Evolutionary conservation across 2,888 invertebrate genomes (phyloP), one percentile per base, ranked within the genome.

Genomic region (Tachina fera): DNA sequence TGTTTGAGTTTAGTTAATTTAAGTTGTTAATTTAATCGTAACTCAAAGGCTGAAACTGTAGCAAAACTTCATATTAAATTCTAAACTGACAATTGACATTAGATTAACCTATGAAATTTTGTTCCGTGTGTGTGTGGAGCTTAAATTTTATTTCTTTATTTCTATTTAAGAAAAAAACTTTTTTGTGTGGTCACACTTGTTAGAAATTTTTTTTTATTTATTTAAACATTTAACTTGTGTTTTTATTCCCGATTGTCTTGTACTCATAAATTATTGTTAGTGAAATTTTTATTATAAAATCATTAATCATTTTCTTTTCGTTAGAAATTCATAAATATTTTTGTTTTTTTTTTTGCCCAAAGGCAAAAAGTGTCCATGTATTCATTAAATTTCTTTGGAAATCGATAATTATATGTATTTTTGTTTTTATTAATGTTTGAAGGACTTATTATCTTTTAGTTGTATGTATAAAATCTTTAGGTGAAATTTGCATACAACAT

Each of bases 161-260:
- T 31, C 31, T 31, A 31, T 4, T 31, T 16, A 9, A 14, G 1
- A 4, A 22, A 19, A 10, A 11, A 47, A 75, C 58, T 68, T 72
- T 61, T 72, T n/a, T 72, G 51, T 60, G 53, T 53, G 74, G 67
- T 74, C 56, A 67, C 65, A 67, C 72, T 72, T 72, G 68, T 68
- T 13, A 41, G 58, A 74, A 74, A 60, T 31, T n/a, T 76, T 80
- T 76, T 19, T 76, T 77, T 77, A 76, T 83, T 63, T 63, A 41
- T 67, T 76, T 76, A 39, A 79, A 31, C 53, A 72, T 72, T 70
- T 45, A 61, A 67, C 41, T 58, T 51, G 51, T 45, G 14, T 60
- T 71, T 58, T 63, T 9, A 13, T n/a, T 51, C 19, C 11, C 13
- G 19, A 45, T 8, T 75, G 19, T 45, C 63, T 77, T 71, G n/a